Percentiles rank a stretch among this genome's conserved stretches.
Conservation (phyloP, 2,888 invertebrate genomes). For the Cheilosia grossa region DNA sequence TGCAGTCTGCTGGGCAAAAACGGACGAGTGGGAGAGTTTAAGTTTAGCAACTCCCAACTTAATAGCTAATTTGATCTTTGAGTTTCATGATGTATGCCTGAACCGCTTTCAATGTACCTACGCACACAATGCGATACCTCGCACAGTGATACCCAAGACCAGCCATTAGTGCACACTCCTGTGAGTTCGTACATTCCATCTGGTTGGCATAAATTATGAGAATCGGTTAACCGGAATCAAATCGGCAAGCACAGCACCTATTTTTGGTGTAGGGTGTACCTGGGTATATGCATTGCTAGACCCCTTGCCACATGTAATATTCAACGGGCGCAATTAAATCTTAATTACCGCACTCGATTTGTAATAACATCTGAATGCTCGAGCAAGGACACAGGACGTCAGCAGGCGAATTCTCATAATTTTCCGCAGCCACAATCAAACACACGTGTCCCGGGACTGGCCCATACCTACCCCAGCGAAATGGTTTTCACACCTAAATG, state of each 20-base stretch:
- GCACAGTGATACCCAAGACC: no score
- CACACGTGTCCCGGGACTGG: neutral
- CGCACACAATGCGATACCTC: no score
- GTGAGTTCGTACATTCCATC: no score
- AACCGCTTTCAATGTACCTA: no score
- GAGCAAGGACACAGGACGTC: neutral
- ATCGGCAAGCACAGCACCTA: conserved; percentile 1
- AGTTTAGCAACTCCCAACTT: no score
- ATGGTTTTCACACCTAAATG: conserved; percentile 36
- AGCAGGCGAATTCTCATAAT: conserved; percentile 31
- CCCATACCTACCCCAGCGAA: neutral
- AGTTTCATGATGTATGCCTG: no score
- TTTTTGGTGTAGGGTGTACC: neutral
- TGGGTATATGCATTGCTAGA: neutral
- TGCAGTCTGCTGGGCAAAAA: no score
- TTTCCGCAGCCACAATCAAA: conserved; percentile 37
- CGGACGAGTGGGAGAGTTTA: no score
- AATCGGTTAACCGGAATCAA: conserved; percentile 9
- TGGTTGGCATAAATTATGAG: neutral
- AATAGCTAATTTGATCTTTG: no score
- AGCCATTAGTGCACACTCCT: no score
- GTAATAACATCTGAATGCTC: conserved; percentile 8
- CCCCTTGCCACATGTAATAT: conserved; percentile 22
- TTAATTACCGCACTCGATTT: conserved; percentile 47
- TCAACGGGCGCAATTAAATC: conserved; percentile 39